Percentiles rank a stretch among this genome's conserved stretches.
phyloP scores from a whole-genome alignment of 2,797 vertebrate genomes.

The Coregonus suidteri region DNA sequence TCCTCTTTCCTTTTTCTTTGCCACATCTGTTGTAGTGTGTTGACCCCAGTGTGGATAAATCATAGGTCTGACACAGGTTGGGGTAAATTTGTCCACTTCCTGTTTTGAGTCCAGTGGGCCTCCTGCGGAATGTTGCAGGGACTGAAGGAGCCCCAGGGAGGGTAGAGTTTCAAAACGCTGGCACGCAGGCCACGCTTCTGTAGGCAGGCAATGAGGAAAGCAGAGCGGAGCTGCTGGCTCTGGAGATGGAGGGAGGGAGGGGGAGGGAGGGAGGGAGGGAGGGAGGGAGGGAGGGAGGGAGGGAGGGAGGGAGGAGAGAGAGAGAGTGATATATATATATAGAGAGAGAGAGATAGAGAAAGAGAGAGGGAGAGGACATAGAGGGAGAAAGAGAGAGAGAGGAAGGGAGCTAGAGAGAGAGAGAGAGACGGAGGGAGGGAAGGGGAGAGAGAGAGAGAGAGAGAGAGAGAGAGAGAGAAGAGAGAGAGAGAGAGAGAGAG shows the following conservation, averaged over 20 bases:
- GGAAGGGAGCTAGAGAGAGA: too few species aligned
- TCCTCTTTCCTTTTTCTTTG: constrained; percentile 43
- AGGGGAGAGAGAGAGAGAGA: too few species aligned
- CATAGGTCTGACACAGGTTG: constrained; percentile 65
- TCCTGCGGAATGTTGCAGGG: constrained; percentile 72
- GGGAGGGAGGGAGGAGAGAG: too few species aligned
- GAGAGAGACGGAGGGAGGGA: too few species aligned
- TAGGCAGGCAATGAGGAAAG: constrained; percentile 57
- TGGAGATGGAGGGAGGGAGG: neutral
- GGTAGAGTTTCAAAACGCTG: constrained; percentile 70
- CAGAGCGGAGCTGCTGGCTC: constrained; percentile 34
- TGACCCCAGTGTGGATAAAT: constrained; percentile 70
- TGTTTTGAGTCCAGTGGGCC: constrained; percentile 69
- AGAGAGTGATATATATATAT: neutral
- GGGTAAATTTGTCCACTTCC: constrained; percentile 77
- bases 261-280: neutral
- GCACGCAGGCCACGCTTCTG: constrained; percentile 65
- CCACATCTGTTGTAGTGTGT: constrained; percentile 70
- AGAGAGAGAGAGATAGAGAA: too few species aligned
- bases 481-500: too few species aligned
- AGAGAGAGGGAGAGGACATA: too few species aligned
- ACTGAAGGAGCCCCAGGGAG: constrained; percentile 60
- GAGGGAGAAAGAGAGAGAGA: too few species aligned
- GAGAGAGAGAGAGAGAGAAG: too few species aligned
- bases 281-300: too few species aligned